Percentiles rank a stretch among this genome's conserved stretches.
phyloP scores from a whole-genome alignment of 2,797 vertebrate species.

The Macroramphosus scolopax region DNA sequence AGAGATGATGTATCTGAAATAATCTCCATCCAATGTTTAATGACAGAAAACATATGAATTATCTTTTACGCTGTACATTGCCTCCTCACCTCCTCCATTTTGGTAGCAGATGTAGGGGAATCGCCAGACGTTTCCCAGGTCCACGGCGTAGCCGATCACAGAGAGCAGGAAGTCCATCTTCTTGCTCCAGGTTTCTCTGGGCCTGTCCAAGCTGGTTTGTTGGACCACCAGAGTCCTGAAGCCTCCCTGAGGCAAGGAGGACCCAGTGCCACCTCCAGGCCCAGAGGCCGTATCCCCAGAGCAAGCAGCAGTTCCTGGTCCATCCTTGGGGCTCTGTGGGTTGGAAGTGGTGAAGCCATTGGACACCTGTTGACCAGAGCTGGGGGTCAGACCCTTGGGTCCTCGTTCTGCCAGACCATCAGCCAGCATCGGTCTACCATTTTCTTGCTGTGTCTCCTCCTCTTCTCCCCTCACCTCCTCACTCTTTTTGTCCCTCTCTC shows the following conservation, averaged over 20 bases:
- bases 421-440: constrained; percentile 75
- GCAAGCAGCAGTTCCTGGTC: constrained; percentile 52
- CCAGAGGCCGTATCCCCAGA: constrained; percentile 39
- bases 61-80: not conserved
- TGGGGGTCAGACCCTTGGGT: constrained; percentile 64
- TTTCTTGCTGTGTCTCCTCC: constrained; percentile 72
- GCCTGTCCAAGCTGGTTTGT: constrained; percentile 82
- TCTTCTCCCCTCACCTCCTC: constrained; percentile 58
- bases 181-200: constrained; percentile 95
- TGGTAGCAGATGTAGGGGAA: constrained; percentile 99
- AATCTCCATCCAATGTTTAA: no score
- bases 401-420: constrained; percentile 68
- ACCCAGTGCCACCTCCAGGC: constrained; percentile 30
- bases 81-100: constrained; percentile 95
- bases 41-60: no score
- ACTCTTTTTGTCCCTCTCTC: constrained; percentile 55
- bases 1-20: constrained; percentile 5
- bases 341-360: constrained; percentile 87
- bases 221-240: constrained; percentile 84
- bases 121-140: constrained; percentile 97
- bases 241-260: constrained; percentile 56
- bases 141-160: constrained; percentile 96
- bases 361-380: constrained; percentile 82
- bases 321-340: constrained; percentile 80
- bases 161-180: constrained; percentile 98